Evolutionary conservation across 2,888 invertebrate genomes (phyloP).

Genomic region (Machimus atricapillus): DNA sequence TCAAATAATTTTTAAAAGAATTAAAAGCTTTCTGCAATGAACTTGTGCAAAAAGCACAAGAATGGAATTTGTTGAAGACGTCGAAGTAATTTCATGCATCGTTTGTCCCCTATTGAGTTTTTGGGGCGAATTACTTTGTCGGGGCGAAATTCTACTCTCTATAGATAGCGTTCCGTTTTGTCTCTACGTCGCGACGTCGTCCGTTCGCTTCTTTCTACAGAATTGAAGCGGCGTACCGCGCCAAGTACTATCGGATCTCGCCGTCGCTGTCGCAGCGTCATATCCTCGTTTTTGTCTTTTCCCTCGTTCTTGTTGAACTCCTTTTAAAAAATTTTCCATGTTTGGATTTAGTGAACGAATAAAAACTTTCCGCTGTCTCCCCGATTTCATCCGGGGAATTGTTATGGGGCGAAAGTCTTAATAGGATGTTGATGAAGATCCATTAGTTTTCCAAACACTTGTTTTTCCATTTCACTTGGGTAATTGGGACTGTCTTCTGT

Average conservation of each 20-base stretch:
- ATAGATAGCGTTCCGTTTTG: background rate
- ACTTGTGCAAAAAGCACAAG: slow-evolving; percentile 38
- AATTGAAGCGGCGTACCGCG: background rate
- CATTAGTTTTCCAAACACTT: slow-evolving; percentile 6
- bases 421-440: slow-evolving; percentile 31
- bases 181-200: background rate
- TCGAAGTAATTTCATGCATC: slow-evolving; percentile 44
- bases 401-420: background rate
- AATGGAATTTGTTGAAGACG: slow-evolving; percentile 42
- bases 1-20: slow-evolving; percentile 44
- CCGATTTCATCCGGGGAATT: background rate
- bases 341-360: slow-evolving; percentile 14
- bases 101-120: slow-evolving; percentile 42
- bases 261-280: background rate
- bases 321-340: background rate
- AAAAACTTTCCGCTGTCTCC: background rate
- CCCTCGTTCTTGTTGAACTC: background rate
- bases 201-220: background rate
- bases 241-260: background rate
- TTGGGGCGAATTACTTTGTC: slow-evolving; percentile 26
- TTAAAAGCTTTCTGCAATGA: slow-evolving; percentile 42
- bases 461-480: slow-evolving; percentile 17
- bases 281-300: background rate
- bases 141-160: background rate
- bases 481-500: background rate